Evolutionary conservation across 2,113 vertebrate genomes (phyloP), one percentile per base, ranked within the genome.

Genomic region (Thalassarche chlororhynchos): DNA sequence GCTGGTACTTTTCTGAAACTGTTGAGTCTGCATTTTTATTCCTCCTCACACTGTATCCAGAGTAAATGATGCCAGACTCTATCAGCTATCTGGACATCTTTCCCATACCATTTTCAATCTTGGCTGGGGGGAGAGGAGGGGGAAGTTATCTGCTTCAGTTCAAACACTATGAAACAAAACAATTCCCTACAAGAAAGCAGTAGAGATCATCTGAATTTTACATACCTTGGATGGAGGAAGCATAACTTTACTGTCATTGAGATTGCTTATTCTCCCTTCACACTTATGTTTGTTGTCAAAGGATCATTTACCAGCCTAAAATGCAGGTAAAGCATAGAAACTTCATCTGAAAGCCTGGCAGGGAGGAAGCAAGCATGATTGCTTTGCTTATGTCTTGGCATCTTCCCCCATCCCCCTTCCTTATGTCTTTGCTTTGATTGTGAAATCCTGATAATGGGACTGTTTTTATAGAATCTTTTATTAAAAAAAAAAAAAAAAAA

Each of bases 1-100:
- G 98, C 94, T 98, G 78, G 98, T 98, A 90, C 96, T 98, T 98
- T 98, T 91, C 90, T 65, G 68, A 98, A 98, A 97, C 71, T 97
- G 97, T 97, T 95, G 97, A 98, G 87, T 97, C 90, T 93, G 98
- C 97, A 92, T 95, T 95, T 96, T 77, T 95, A 92, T 90, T 90
- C 77, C 77, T 97, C 60, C 92, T 96, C 89, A 64, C 70, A 62
- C 60, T 93, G 54, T 91, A 97, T 87, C 96, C 91, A 92, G 75
- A 95, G 89, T 90, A 97, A 97, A 98, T 88, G 89, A 95, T 97
- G 96, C 97, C 97, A 94, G 83, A 78, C 74, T 93, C 85, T 95
- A 84, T 97, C 97, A 96, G 68, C 61, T 91, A 65, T 92, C 83
- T 76, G 96, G 93, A 84, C 94, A 85, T 82, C 93, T 66, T 66